These are phyloP conservation scores for Lypha dubia DNA, from an alignment of 2,888 invertebrate genomes.

Conservation along the genomic window DNA sequence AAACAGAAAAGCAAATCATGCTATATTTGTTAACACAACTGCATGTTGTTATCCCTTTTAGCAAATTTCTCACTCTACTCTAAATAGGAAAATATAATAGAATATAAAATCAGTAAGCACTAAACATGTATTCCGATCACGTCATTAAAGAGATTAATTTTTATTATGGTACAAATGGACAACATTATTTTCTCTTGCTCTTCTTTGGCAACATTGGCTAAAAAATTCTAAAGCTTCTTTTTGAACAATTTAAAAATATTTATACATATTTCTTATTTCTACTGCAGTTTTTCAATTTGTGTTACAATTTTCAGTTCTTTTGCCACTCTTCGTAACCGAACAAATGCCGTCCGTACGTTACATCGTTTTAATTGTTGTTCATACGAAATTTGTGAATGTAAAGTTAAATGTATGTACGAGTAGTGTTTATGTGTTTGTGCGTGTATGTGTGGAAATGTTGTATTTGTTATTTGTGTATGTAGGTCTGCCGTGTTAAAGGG, in stretches of 20 bases:
- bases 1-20: too few species aligned
- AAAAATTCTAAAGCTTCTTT: conserved; percentile 48
- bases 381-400: background rate
- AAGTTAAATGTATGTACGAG: background rate
- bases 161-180: conserved; percentile 45
- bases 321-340: conserved; percentile 29
- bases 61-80: conserved; percentile 38
- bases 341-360: conserved; percentile 4
- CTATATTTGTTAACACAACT: background rate
- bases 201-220: conserved; percentile 34
- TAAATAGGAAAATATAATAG: conserved; percentile 4
- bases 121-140: conserved; percentile 33
- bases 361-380: background rate
- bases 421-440: background rate
- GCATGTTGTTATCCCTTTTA: background rate
- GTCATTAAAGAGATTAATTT: conserved; percentile 73
- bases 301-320: background rate
- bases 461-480: background rate
- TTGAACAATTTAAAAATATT: conserved; percentile 26
- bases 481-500: conserved; percentile 7
- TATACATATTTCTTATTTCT: background rate
- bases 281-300: background rate
- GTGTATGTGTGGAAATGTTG: too few species aligned
- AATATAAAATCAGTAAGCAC: conserved; percentile 9
- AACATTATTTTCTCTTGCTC: conserved; percentile 51